Base-by-base conservation (phyloP, 2,797 vertebrate species). In the Cirrhinus mrigala region DNA sequence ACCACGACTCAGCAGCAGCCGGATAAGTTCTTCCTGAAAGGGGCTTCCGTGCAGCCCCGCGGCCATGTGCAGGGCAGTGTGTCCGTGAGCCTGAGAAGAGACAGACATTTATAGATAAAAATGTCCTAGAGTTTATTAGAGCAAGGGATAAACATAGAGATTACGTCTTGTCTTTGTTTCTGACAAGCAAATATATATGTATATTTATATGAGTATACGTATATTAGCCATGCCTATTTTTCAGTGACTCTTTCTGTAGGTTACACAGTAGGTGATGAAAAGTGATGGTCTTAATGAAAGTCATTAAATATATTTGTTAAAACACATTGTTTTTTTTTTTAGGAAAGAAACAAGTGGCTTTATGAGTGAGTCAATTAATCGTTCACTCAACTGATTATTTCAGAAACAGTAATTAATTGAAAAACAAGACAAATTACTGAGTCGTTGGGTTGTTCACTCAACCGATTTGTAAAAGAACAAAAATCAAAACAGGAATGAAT, bases 61-160 rank as follows among this genome's bases (percentile, higher is more conserved):
- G 0, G 97, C 97, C 97, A 98, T 98, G 93, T 98, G 97, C 85
- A 98, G 93, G 14, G 97, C 97, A 0, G 97, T 98, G 93, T 98
- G 97, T 33, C 97, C 97, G 0, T 98, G 97, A 60, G 97, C 97
- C 97, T 98, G 85, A 44, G 4, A 56, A 74, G 44, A 74, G 40
- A 14, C 40, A 74, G 18, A 37, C 46, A 54, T 37, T 40, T 33
- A 64, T 46, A 66, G 9, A 37, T 60, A n/a, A 79, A 9, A 5
- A 20, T 29, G 22, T 54, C 15, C 56, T 46, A 27, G 15, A 46
- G 4, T 62, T 40, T 33, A 62, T 40, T 24, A 29, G 15, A 29
- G 58, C 3, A 44, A 3, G 8, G 10, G 12, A 58, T 77, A 78
- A 48, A 79, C 29, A 12, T 27, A 79, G 10, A 7, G 24, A 40